Evolutionary conservation across 2,113 vertebrate species (phyloP), one percentile per base, ranked within the genome.

Genomic region (Antechinus flavipes): DNA sequence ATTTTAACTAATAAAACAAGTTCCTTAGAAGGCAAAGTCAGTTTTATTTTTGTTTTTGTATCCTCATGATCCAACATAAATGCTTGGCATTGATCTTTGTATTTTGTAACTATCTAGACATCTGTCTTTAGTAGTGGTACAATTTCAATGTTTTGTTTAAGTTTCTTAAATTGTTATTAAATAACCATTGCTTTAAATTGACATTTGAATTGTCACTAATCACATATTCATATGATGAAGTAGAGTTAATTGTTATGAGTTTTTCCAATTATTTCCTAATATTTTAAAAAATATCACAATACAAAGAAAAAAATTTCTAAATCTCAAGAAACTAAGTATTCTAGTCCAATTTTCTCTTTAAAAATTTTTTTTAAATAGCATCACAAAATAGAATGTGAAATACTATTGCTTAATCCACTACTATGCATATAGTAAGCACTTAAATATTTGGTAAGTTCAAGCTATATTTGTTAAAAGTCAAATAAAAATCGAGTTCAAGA

Each of bases 181-280:
- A 46, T 58, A 91, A 47, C 42, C 42, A 89, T 76, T 89, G 26
- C 68, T 61, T 93, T 53, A 89, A 23, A 35, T 93, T 91, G 76
- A 54, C 91, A 93, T 54, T 91, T 14, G 14, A 35, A 84, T 24
- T 84, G 91, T 90, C 27, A 30, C 49, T 90, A 95, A n/a, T n/a
- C 47, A 90, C 89, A 30, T 93, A 91, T 93, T 50, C 42, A 49
- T 92, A 91, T 54, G 89, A 94, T 50, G 8, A 92, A 93, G 91
- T 53, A 53, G 53, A 47, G 84, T 54, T 55, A 30, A 19, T 92
- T 76, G 35, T 16, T 61, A 14, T 76, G 19, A 42, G 35, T 42
- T 90, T 76, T 54, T 84, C 46, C 26, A 30, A 0, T 92, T 53
- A 90, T 42, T 90, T 90, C 91, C 42, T 76, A 9, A 22, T 92